A percentile compares a stretch with the other conserved stretches of the same genome.
These are phyloP conservation scores for Dryomyza anilis DNA, from an alignment of 2,888 invertebrate genomes.

Conservation along the genomic window DNA sequence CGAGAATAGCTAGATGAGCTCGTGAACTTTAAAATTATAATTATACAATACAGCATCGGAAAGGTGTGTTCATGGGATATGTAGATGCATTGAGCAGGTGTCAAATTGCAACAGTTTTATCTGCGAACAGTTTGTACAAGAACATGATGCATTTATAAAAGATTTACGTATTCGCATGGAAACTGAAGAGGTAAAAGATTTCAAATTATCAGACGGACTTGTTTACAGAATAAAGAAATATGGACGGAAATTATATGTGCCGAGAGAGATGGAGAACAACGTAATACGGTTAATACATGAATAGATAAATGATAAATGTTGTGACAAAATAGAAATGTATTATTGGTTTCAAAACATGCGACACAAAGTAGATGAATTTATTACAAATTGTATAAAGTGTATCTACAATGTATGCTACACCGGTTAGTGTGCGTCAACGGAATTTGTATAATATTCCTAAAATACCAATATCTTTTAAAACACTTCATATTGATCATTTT, in stretches of 20 bases:
- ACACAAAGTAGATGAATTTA: neutral
- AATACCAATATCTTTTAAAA: neutral
- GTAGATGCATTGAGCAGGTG: neutral
- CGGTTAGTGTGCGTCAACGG: neutral
- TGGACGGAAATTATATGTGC: neutral
- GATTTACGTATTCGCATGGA: neutral
- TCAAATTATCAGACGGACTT: neutral
- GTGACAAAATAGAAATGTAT: neutral
- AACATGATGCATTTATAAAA: neutral
- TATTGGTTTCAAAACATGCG: slow-evolving; percentile 7
- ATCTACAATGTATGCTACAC: slow-evolving; percentile 1
- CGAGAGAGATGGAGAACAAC: neutral
- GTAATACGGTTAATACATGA: neutral
- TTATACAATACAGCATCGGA: neutral
- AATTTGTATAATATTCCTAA: neutral
- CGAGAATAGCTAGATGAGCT: neutral
- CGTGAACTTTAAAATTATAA: neutral
- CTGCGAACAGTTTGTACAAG: neutral
- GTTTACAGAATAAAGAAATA: no score
- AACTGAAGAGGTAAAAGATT: neutral
- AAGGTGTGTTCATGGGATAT: neutral
- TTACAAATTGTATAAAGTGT: slow-evolving; percentile 10
- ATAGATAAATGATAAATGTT: neutral
- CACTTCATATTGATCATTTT: slow-evolving; percentile 2
- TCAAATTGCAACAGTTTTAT: neutral